Conservation (phyloP, 2,888 invertebrate species). For the Epicampocera succincta region DNA sequence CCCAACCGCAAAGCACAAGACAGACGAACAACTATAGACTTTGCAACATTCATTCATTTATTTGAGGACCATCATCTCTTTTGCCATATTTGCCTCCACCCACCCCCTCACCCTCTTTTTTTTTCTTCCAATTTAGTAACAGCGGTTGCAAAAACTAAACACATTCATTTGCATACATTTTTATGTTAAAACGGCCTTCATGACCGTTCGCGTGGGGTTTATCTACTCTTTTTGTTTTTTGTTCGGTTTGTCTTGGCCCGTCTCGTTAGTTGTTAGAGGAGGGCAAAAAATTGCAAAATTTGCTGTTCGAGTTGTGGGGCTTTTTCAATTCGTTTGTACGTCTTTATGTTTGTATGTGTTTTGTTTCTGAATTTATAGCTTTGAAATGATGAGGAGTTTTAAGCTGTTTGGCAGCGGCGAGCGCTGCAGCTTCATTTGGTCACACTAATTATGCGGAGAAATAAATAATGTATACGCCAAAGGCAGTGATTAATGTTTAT, state of each 20-base stretch:
- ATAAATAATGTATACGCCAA: slow-evolving; percentile 15
- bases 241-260: not conserved
- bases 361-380: not conserved
- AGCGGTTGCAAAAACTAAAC: slow-evolving; percentile 12
- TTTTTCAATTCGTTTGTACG: not conserved
- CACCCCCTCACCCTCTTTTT: slow-evolving; percentile 11
- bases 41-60: slow-evolving; percentile 33
- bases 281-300: slow-evolving; percentile 6
- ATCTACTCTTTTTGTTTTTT: slow-evolving; percentile 23
- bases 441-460: slow-evolving; percentile 39
- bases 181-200: slow-evolving; percentile 51
- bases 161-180: slow-evolving; percentile 53
- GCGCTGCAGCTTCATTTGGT: slow-evolving; percentile 22
- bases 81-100: too few relatives aligned
- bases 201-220: slow-evolving; percentile 63
- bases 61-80: slow-evolving; percentile 29
- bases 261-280: slow-evolving; percentile 1
- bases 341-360: not conserved
- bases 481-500: slow-evolving; percentile 29
- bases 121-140: slow-evolving; percentile 25
- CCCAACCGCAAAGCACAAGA: slow-evolving; percentile 9
- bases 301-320: slow-evolving; percentile 7
- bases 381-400: slow-evolving; percentile 3
- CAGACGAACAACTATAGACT: not conserved
- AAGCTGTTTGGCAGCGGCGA: not conserved